Evolutionary conservation across 2,888 invertebrate species (phyloP).

Genomic region (Campoletis raptor): DNA sequence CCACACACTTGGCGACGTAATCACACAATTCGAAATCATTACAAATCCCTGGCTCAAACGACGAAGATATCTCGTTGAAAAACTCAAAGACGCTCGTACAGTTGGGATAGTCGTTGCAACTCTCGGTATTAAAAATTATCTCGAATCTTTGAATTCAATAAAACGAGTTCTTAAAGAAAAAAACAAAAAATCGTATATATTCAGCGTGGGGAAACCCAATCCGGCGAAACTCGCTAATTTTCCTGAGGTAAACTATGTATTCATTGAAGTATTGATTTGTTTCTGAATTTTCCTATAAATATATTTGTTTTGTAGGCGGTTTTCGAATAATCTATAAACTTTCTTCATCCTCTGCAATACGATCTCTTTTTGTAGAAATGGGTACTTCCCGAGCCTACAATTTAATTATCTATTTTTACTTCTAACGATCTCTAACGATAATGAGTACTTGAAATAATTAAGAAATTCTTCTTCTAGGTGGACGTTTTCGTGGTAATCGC

Average conservation of each 20-base stretch:
- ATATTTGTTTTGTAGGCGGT: no score
- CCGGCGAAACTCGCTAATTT: slow-evolving; percentile 98
- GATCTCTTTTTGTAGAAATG: no score
- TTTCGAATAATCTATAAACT: no score
- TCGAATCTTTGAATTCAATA: slow-evolving; percentile 91
- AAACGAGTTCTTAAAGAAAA: slow-evolving; percentile 88
- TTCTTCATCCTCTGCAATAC: no score
- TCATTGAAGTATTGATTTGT: no score
- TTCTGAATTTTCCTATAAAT: neutral
- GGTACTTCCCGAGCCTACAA: no score
- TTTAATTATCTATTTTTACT: neutral
- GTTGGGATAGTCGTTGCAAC: slow-evolving; percentile 97
- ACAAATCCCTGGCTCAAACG: slow-evolving; percentile 90
- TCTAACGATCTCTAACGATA: neutral
- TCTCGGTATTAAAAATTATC: slow-evolving; percentile 92
- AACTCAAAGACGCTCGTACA: slow-evolving; percentile 94
- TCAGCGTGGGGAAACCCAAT: slow-evolving; percentile 97
- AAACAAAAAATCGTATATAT: slow-evolving; percentile 95
- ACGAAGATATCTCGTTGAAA: slow-evolving; percentile 94
- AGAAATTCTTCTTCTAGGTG: slow-evolving; percentile 87
- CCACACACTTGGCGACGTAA: slow-evolving; percentile 84
- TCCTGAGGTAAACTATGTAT: slow-evolving; percentile 87
- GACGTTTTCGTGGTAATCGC: slow-evolving; percentile 97
- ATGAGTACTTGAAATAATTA: neutral
- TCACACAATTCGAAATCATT: slow-evolving; percentile 83